These are phyloP conservation scores for Stegophylla sp. DNA, from an alignment of 2,888 invertebrate species.

Conservation along the genomic window DNA sequence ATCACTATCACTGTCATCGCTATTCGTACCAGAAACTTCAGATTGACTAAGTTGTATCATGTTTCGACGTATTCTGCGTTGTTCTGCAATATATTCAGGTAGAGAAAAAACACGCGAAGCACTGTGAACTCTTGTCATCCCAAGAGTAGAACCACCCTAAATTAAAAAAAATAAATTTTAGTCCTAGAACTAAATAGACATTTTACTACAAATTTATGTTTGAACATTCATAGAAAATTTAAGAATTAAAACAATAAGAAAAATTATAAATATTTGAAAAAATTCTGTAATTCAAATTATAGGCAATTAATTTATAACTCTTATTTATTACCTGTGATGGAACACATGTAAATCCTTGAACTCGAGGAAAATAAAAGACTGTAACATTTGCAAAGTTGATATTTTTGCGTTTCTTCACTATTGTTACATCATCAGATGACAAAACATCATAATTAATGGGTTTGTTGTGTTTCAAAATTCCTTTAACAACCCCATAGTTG, in stretches of 20 bases:
- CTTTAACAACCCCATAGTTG: constrained; percentile 65
- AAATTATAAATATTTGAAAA: background rate
- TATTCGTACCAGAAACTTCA: constrained; percentile 64
- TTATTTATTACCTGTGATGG: constrained; percentile 71
- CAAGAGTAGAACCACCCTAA: constrained; percentile 87
- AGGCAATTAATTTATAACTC: background rate
- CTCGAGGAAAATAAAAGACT: constrained; percentile 92
- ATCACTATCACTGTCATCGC: constrained; percentile 84
- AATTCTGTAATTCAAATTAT: background rate
- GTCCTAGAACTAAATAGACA: constrained; percentile 5
- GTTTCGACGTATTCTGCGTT: constrained; percentile 84
- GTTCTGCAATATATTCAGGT: constrained; percentile 86
- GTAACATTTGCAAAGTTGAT: constrained; percentile 91
- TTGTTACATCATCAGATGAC: constrained; percentile 60
- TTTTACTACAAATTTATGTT: background rate
- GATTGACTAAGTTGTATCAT: constrained; percentile 68
- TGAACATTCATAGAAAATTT: background rate
- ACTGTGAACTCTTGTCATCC: constrained; percentile 76
- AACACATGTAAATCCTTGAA: constrained; percentile 90
- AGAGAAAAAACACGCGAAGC: constrained; percentile 81
- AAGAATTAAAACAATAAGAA: background rate
- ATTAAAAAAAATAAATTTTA: background rate
- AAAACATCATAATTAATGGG: constrained; percentile 63
- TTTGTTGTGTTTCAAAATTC: constrained; percentile 73
- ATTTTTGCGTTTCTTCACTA: constrained; percentile 74